These are phyloP conservation scores for Lepus europaeus DNA, from an alignment of 2,113 vertebrate genomes.

Conservation along the genomic window DNA sequence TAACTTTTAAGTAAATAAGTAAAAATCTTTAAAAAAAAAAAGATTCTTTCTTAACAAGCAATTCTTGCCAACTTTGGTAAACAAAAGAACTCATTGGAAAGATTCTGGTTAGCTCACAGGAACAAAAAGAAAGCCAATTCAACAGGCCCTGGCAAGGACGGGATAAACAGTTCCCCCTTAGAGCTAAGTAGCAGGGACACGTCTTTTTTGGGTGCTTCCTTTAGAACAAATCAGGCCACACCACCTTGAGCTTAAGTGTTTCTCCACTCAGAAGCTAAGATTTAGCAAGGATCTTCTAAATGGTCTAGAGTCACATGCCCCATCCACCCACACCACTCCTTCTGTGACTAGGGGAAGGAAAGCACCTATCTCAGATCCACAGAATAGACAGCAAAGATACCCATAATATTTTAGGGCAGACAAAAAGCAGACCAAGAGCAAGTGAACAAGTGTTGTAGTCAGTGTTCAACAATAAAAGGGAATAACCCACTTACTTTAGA, in stretches of 20 bases:
- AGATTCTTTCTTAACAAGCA: background rate
- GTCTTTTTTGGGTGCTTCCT: background rate
- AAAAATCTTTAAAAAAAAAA: too few species aligned
- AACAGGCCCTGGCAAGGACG: background rate
- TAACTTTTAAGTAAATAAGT: too few species aligned
- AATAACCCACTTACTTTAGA: background rate
- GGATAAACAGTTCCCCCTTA: background rate
- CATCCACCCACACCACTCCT: background rate
- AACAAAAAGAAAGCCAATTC: background rate
- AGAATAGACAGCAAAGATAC: background rate
- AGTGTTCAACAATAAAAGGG: background rate
- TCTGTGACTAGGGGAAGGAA: background rate
- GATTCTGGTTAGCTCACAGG: background rate
- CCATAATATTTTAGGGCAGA: background rate
- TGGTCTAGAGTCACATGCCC: background rate
- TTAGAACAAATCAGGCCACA: background rate
- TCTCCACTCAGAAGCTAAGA: slow-evolving; percentile 17
- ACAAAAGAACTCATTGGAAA: background rate
- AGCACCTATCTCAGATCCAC: background rate
- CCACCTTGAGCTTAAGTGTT: background rate
- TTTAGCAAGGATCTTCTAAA: background rate
- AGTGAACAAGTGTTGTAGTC: background rate
- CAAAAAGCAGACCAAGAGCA: background rate
- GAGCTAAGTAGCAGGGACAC: background rate
- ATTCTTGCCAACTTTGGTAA: background rate